Percentiles rank a stretch among this genome's conserved stretches.
Evolutionary conservation across 2,888 invertebrate genomes (phyloP).

Genomic region (Clistopyga incitator): DNA sequence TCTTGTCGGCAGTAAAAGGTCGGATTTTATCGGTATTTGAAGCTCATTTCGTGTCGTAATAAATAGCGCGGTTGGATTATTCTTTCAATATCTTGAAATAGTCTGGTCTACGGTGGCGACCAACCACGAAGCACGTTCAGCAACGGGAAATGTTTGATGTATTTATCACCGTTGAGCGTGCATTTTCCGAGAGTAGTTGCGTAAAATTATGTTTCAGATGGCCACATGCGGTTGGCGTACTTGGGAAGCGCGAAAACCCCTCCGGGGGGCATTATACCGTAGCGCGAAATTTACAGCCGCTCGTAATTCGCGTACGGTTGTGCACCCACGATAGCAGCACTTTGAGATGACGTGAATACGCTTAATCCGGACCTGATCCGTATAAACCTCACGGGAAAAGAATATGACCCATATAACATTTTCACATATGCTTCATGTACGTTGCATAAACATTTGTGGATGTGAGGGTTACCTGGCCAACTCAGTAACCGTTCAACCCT

Average conservation of each 20-base stretch:
- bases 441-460: no score
- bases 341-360: constrained; percentile 30
- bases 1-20: constrained; percentile 19
- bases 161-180: constrained; percentile 32
- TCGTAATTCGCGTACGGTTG: constrained; percentile 50
- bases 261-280: constrained; percentile 23
- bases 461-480: no score
- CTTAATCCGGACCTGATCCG: constrained; percentile 11
- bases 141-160: constrained; percentile 28
- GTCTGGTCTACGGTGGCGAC: constrained; percentile 4
- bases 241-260: constrained; percentile 12
- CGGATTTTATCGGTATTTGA: constrained; percentile 21
- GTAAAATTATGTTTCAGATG: constrained; percentile 37
- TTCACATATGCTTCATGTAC: no score
- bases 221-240: constrained; percentile 15
- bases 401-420: background rate
- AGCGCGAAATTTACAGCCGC: constrained; percentile 56
- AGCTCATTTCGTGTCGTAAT: constrained; percentile 2
- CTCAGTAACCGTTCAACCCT: no score
- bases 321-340: constrained; percentile 33
- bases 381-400: background rate
- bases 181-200: constrained; percentile 18
- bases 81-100: background rate
- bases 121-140: constrained; percentile 25
- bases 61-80: constrained; percentile 12